These are phyloP conservation scores for Catocala nupta DNA, from an alignment of 2,888 invertebrate species.

Conservation along the genomic window DNA sequence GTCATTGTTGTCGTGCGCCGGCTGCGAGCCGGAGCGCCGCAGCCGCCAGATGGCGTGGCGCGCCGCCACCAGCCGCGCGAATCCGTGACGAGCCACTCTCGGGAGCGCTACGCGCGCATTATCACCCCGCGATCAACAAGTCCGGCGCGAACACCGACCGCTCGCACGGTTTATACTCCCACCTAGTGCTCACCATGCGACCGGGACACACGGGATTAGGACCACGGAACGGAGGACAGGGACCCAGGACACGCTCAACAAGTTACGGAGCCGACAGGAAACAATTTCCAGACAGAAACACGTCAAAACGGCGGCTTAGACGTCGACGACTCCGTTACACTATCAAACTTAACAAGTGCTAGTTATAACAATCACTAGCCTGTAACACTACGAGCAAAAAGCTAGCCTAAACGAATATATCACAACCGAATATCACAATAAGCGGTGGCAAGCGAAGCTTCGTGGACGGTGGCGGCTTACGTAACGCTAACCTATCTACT, in stretches of 20 bases:
- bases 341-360: slow-evolving; percentile 34
- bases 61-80: slow-evolving; percentile 91
- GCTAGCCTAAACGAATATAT: slow-evolving; percentile 81
- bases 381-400: slow-evolving; percentile 76
- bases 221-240: slow-evolving; percentile 47
- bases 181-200: slow-evolving; percentile 65
- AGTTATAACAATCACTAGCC: slow-evolving; percentile 40
- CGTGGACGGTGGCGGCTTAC: slow-evolving; percentile 86
- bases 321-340: slow-evolving; percentile 64
- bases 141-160: slow-evolving; percentile 57
- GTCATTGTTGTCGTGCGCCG: slow-evolving; percentile 83
- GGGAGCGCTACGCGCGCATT: slow-evolving; percentile 79
- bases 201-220: slow-evolving; percentile 46
- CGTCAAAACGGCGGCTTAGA: slow-evolving; percentile 64
- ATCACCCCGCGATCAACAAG: slow-evolving; percentile 75
- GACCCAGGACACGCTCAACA: slow-evolving; percentile 57
- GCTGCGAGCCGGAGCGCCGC: slow-evolving; percentile 86
- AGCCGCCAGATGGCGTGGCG: slow-evolving; percentile 91
- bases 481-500: slow-evolving; percentile 79
- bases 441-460: slow-evolving; percentile 86
- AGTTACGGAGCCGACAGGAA: slow-evolving; percentile 52
- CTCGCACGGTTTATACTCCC: slow-evolving; percentile 33
- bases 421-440: slow-evolving; percentile 87
- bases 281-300: slow-evolving; percentile 54
- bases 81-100: slow-evolving; percentile 90